A percentile compares a stretch with the other conserved stretches of the same genome.
Conservation (phyloP, 2,113 vertebrate genomes). For the Nansenia antarctica region DNA sequence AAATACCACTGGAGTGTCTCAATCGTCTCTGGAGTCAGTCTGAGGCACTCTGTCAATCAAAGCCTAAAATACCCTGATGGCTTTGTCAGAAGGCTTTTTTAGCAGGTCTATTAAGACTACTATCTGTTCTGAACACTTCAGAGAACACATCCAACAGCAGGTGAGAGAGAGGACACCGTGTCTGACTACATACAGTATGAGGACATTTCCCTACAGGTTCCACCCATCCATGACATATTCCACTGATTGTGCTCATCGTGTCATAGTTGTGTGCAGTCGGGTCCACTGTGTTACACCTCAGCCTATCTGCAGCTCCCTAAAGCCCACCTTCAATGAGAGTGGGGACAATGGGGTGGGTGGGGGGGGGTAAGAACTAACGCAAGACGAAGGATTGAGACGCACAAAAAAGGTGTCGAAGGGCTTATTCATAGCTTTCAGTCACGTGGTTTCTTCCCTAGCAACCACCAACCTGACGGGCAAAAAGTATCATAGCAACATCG, state of each 20-base stretch:
- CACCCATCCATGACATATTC: not conserved
- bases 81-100: not conserved
- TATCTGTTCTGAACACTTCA: not conserved
- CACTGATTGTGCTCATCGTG: not conserved
- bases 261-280: not conserved
- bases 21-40: not conserved
- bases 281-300: not conserved
- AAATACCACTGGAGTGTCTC: not conserved
- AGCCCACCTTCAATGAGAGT: not conserved
- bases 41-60: not conserved
- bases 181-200: slow-evolving; percentile 2
- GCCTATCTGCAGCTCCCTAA: slow-evolving; percentile 4
- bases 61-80: not conserved
- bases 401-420: too few species aligned
- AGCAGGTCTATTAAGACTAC: not conserved
- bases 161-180: not conserved
- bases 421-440: too few species aligned
- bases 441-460: too few species aligned
- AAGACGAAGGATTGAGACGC: not conserved
- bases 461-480: too few species aligned
- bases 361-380: not conserved
- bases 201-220: not conserved
- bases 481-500: too few species aligned
- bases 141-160: not conserved
- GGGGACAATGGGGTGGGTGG: not conserved